Conservation (phyloP, 2,113 vertebrate species). For the Rhagologus leucostigma region DNA sequence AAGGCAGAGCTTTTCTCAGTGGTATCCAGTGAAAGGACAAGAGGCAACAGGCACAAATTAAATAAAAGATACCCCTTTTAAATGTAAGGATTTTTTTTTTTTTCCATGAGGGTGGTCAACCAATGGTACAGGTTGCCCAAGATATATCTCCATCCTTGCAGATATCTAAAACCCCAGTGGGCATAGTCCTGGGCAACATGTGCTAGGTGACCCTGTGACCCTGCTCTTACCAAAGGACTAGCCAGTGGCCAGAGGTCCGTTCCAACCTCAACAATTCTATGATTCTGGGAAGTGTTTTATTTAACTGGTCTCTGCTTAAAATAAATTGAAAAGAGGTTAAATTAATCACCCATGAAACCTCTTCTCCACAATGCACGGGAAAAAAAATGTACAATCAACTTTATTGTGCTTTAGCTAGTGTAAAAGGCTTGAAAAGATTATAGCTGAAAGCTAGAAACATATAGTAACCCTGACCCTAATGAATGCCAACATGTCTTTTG, state of each 20-base stretch:
- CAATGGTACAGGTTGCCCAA: neutral
- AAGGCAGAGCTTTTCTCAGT: neutral
- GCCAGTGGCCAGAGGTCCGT: neutral
- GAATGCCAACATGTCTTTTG: neutral
- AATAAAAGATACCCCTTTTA: neutral
- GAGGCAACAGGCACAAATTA: neutral
- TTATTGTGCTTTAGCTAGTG: neutral
- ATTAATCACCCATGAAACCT: neutral
- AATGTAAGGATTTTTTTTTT: neutral
- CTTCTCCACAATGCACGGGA: fast-evolving
- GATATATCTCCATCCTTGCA: neutral
- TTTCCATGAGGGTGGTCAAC: neutral
- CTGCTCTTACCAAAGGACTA: neutral
- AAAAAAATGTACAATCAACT: neutral
- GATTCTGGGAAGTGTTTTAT: neutral
- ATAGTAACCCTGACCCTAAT: neutral
- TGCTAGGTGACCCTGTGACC: neutral
- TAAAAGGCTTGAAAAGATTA: neutral
- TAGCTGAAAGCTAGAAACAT: neutral
- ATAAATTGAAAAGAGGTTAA: neutral
- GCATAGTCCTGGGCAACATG: neutral
- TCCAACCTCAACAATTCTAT: neutral
- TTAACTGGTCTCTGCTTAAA: neutral
- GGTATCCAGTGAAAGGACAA: neutral
- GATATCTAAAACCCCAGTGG: neutral